Evolutionary conservation across 2,888 invertebrate genomes (phyloP), one percentile per base, ranked within the genome.

Genomic region (Holacanthella duospinosa): DNA sequence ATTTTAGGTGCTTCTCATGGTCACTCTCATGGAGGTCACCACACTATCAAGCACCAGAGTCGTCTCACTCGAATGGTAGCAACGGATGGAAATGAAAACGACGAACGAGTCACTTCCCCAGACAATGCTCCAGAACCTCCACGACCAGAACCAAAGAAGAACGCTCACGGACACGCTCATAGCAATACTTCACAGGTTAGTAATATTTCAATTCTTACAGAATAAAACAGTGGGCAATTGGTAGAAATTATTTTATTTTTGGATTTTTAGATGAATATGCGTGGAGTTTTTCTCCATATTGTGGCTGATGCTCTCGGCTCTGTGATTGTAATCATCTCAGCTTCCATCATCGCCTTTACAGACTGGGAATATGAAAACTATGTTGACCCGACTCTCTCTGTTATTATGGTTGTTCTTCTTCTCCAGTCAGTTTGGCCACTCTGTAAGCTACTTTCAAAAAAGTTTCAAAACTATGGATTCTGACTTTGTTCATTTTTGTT

Each of bases 251-350:
- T 27, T 56, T 57, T 3, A 56, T 27, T 28, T 57, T n/a, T n/a
- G n/a, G n/a, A n/a, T n/a, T n/a, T 60, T 1, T 91, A 94, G 77
- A 87, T 99, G 88, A 99, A 99, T 77, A 99, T 99, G 95, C 86
- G 92, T 61, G 99, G 96, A n/a, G 97, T 97, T n/a, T 99, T 97
- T 78, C 82, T 99, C 61, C 99, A 99, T 77, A 89, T 99, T 2
- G 79, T 99, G 43, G 95, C 96, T 57, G 99, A 99, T 80, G 97
- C 97, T 25, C 80, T 99, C 57, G 99, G 99, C 60, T 93, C 93
- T 0, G 84, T 93, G 1, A 90, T 94, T 72, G 94, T 95, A 16
- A 87, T 93, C 55, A 83, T 88, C 56, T 92, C 93, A 61, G 93
- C 94, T 4, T 74, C 84, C 69, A 81, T 85, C 66, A 82, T 83